A percentile compares a stretch with the other conserved stretches of the same genome.
These are phyloP conservation scores for Halictus ligatus DNA, from an alignment of 2,888 invertebrate species.

Conservation along the genomic window DNA sequence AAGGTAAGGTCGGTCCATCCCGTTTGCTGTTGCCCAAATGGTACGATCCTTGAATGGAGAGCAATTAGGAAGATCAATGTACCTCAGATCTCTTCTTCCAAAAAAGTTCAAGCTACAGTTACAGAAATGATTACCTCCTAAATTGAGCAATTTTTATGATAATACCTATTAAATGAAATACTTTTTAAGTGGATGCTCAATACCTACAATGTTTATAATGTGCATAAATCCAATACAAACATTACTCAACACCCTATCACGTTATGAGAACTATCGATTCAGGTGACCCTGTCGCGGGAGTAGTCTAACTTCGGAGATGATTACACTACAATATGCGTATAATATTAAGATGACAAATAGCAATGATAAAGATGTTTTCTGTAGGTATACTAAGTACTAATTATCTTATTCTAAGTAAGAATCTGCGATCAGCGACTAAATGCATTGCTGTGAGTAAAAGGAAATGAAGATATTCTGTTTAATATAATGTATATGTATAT, in stretches of 20 bases:
- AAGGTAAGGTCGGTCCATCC: neutral
- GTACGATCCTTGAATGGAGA: neutral
- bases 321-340: slow-evolving; percentile 39
- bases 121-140: slow-evolving; percentile 11
- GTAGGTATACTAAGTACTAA: slow-evolving; percentile 42
- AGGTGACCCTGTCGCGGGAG: slow-evolving; percentile 26
- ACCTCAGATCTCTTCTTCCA: neutral
- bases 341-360: slow-evolving; percentile 37
- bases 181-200: slow-evolving; percentile 33
- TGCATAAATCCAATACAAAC: slow-evolving; percentile 37
- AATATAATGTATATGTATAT: slow-evolving; percentile 18
- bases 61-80: neutral
- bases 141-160: slow-evolving; percentile 40
- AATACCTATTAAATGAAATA: slow-evolving; percentile 28
- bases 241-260: slow-evolving; percentile 27
- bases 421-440: slow-evolving; percentile 57
- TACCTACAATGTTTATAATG: slow-evolving; percentile 35
- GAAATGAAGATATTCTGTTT: slow-evolving; percentile 19
- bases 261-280: slow-evolving; percentile 25
- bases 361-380: slow-evolving; percentile 31
- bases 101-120: neutral
- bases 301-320: slow-evolving; percentile 37
- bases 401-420: slow-evolving; percentile 50
- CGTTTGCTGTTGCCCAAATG: neutral
- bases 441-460: slow-evolving; percentile 55